Evolutionary conservation across 2,797 vertebrate species (phyloP).

Genomic region (Acomys russatus): DNA sequence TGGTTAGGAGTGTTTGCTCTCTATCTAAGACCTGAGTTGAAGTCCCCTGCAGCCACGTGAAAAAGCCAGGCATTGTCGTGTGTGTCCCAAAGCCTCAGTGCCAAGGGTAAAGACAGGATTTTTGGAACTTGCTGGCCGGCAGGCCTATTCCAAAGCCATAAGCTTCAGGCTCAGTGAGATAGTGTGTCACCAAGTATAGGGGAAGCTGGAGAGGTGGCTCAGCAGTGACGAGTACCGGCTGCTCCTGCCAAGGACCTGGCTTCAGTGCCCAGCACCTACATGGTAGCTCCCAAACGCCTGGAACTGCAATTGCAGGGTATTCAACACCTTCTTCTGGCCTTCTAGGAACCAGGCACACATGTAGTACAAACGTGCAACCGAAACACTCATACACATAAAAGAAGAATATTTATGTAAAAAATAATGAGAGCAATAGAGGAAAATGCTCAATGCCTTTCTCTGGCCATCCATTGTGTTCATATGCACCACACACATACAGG

Average conservation of each 20-base stretch:
- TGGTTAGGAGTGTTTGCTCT: background rate
- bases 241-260: background rate
- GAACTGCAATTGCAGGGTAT: background rate
- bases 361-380: background rate
- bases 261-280: background rate
- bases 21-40: background rate
- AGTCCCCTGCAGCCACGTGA: background rate
- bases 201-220: background rate
- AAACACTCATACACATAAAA: background rate
- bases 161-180: background rate
- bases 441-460: background rate
- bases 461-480: background rate
- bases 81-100: no score
- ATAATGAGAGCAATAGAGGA: background rate
- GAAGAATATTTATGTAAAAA: background rate
- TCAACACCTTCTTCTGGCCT: background rate
- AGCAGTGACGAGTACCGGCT: background rate
- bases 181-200: background rate
- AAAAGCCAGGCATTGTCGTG: background rate
- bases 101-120: no score
- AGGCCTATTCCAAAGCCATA: background rate
- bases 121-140: background rate
- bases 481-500: background rate
- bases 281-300: background rate
- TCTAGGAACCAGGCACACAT: background rate